A percentile compares a stretch with the other conserved stretches of the same genome.
Conservation (phyloP, 2,797 vertebrate species). For the Cercopithecus diana region DNA sequence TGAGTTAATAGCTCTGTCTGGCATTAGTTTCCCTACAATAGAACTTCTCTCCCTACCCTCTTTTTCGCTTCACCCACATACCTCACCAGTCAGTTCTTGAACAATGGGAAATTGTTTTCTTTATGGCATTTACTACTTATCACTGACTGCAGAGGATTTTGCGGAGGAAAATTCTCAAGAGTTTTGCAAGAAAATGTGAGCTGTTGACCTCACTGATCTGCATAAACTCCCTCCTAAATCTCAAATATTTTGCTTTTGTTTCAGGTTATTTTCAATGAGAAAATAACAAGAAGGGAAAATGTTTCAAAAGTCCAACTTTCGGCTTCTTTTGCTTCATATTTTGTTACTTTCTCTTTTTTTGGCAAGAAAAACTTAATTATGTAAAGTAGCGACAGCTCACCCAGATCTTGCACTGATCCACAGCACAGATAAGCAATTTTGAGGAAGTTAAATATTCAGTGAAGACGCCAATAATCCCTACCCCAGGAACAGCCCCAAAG, state of each 20-base stretch:
- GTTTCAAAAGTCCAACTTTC: conserved; percentile 33
- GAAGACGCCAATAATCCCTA: not conserved
- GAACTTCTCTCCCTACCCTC: not conserved
- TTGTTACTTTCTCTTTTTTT: conserved; percentile 36
- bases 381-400: conserved; percentile 49
- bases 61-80: not conserved
- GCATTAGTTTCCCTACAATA: not conserved
- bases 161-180: conserved; percentile 29
- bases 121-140: conserved; percentile 22
- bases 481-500: not conserved
- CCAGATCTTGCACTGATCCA: conserved; percentile 15
- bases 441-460: conserved; percentile 39
- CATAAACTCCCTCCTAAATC: not conserved
- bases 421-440: conserved; percentile 40
- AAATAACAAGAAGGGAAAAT: not conserved
- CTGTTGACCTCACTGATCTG: not conserved
- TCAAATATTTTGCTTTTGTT: conserved; percentile 42
- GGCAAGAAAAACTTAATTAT: conserved; percentile 61
- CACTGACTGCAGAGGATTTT: not conserved
- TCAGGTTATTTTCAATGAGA: not conserved
- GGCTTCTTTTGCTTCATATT: not conserved
- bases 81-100: not conserved
- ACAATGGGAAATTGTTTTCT: conserved; percentile 35
- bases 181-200: conserved; percentile 28
- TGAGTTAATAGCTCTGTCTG: not conserved